Evolutionary conservation across 64 coral and sea anemone species (phyloP).

Genomic region (Exaiptasia diaphana): DNA sequence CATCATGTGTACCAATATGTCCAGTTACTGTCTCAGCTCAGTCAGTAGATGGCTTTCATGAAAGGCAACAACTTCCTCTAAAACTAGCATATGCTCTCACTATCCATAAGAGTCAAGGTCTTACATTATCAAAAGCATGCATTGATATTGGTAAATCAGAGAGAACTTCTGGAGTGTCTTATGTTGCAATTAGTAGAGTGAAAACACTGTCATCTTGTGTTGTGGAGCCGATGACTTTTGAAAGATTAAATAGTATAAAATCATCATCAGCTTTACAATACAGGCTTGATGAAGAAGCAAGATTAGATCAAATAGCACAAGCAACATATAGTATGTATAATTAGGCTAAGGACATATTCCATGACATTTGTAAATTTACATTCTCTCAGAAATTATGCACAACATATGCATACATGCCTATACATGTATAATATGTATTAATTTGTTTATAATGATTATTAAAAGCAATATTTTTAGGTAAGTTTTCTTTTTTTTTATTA

Average conservation of each 20-base stretch:
- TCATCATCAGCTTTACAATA: slow-evolving; percentile 11
- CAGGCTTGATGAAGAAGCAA: neutral
- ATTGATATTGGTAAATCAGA: slow-evolving; percentile 34
- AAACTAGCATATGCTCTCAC: slow-evolving; percentile 24
- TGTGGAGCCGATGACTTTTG: slow-evolving; percentile 20
- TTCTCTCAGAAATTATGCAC: no score
- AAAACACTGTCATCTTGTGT: slow-evolving; percentile 31
- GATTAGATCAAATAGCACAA: slow-evolving; percentile 26
- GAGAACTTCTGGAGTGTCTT: slow-evolving; percentile 23
- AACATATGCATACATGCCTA: no score
- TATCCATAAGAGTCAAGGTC: slow-evolving; percentile 28
- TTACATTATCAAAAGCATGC: slow-evolving; percentile 26
- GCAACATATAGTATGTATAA: neutral
- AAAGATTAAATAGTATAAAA: slow-evolving; percentile 4
- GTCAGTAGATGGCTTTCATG: neutral
- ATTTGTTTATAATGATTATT: no score
- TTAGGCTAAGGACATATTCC: no score
- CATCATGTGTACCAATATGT: slow-evolving; percentile 26
- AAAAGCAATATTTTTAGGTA: no score
- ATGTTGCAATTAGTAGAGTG: slow-evolving; percentile 36
- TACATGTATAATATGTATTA: no score
- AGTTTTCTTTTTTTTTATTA: no score
- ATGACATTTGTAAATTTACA: no score
- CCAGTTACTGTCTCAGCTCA: slow-evolving; percentile 10
- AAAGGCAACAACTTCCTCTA: slow-evolving; percentile 20